Evolutionary conservation across 2,113 vertebrate genomes (phyloP), one percentile per base, ranked within the genome.

Genomic region (Butastur rufipennis): DNA sequence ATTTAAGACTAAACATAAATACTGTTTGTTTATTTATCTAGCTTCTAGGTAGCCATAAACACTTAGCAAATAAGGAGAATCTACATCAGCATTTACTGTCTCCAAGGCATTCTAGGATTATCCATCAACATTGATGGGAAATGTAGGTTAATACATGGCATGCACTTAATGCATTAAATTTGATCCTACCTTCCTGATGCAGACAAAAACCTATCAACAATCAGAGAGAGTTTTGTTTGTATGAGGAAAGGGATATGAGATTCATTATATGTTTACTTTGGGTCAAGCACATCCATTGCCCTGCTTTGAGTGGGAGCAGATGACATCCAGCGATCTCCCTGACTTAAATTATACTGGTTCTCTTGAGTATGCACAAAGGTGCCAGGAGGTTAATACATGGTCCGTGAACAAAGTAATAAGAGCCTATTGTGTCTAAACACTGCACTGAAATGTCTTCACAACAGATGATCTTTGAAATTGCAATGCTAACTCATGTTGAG

Each of bases 171-270:
- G 16, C 17, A 3, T 45, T 50, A 53, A 81, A 56, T 6, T 34
- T 75, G 47, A n/a, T 71, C 27, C 38, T 31, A 55, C 29, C 36
- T 77, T 78, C 40, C 47, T 58, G 26, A 21, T 55, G 50, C 12
- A 2, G 2, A 31, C 25, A 43, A 85, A 89, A 68, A 3, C 31
- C 21, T 2, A 0, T 50, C 20, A 25, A 1, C 16, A 52, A 3
- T 34, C 42, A 40, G 34, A 21, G 45, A 2, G 34, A 18, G 13
- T 10, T 93, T 73, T 50, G 27, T 73, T 36, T 11, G 0, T 42
- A 3, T 36, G 18, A 66, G 48, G 66, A 48, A 83, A 53, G 12
- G 42, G 19, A 9, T 38, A 42, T 27, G 27, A 61, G 10, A 23
- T 47, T 34, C 38, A 43, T 62, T 34, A 6, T 11, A 1, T 6